phyloP scores from a whole-genome alignment of 2,113 vertebrate species.

The Cynopterus brachyotis region DNA sequence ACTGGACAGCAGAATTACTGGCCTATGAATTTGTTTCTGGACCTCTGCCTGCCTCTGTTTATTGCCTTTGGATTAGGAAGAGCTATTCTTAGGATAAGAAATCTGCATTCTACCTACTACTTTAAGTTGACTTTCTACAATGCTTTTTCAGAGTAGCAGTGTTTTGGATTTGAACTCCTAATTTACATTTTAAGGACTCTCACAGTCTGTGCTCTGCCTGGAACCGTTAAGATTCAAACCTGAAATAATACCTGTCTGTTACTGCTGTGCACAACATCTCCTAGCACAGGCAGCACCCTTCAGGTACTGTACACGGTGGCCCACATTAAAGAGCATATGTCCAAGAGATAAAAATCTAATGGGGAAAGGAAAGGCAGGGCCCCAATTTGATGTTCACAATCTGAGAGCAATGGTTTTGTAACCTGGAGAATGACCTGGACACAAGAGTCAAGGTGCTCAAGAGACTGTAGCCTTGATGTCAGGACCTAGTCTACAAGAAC shows the following conservation, averaged over 20 bases:
- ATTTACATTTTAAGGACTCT: slow-evolving; percentile 63
- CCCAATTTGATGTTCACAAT: not conserved
- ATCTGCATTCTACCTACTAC: slow-evolving; percentile 52
- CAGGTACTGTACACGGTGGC: not conserved
- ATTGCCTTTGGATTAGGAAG: slow-evolving; percentile 37
- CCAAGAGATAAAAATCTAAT: not conserved
- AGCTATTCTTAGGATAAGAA: slow-evolving; percentile 54
- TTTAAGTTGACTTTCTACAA: slow-evolving; percentile 32
- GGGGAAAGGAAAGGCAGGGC: accelerated
- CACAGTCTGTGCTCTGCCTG: slow-evolving; percentile 20
- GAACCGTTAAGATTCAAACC: not conserved
- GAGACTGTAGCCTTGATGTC: not conserved
- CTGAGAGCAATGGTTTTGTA: not conserved
- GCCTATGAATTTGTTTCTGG: not conserved
- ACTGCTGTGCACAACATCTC: not conserved
- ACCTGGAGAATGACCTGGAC: not conserved
- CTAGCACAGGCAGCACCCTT: not conserved
- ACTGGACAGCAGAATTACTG: not conserved
- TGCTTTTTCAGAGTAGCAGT: slow-evolving; percentile 29
- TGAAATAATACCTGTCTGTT: not conserved
- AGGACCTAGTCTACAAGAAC: not conserved
- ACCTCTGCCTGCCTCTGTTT: not conserved
- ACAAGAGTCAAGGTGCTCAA: not conserved
- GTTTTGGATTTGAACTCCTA: slow-evolving; percentile 37
- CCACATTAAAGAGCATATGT: not conserved